Evolutionary conservation across 2,888 invertebrate genomes (phyloP), one percentile per base, ranked within the genome.

Genomic region (Philereme transversata): DNA sequence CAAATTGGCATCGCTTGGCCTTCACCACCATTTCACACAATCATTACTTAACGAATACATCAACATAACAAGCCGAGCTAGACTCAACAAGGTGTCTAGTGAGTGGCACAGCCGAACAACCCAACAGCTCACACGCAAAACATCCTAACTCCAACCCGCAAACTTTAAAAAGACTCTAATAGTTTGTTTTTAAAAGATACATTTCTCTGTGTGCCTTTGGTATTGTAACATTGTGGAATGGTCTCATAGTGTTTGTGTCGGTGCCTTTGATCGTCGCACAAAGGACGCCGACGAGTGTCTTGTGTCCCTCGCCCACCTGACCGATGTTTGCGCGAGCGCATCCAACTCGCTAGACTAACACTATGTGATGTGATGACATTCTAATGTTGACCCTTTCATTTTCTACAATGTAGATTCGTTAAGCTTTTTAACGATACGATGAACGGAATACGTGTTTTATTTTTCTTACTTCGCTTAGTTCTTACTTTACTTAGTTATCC

Each of bases 271-370:
- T 84, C 81, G 77, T 63, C 57, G 76, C 69, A 88, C 85, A 90
- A 91, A 91, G 87, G 85, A 86, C 76, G 86, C 91, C 91, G 89
- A 81, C 78, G 79, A 82, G 87, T 87, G 89, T 88, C 88, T 86
- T 83, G 81, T 88, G 87, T 83, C 86, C 77, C 68, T 77, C 82
- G 84, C 87, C 86, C 90, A 90, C 90, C 91, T 90, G 90, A 91
- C 81, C 77, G 72, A 64, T 88, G 88, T 85, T 85, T 86, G 83
- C 81, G 75, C 74, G 71, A 62, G 73, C 75, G 79, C 79, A 77
- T 73, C 71, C 62, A 70, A 72, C 63, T 65, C 57, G 64, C 60
- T 65, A 57, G 64, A 65, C 65, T 69, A 65, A 71, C 68, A 68
- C 67, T 65, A 64, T 69, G 62, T 40, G 38, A 38, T 38, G 40